Base-by-base conservation (phyloP, 2,888 invertebrate genomes). In the Cosmia pyralina region DNA sequence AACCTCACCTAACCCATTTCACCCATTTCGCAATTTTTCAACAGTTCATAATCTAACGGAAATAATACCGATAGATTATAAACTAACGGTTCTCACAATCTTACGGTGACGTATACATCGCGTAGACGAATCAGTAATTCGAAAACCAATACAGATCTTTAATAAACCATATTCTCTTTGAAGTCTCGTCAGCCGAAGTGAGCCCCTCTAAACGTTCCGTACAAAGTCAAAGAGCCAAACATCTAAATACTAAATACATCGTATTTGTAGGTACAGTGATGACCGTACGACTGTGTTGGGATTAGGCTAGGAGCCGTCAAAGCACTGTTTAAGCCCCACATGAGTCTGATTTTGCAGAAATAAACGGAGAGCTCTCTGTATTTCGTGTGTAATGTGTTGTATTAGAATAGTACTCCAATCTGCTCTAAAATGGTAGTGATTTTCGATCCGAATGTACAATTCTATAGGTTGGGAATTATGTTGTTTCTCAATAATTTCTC, bases 241-340 rank as follows among this genome's bases (percentile, higher is more conserved):
- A 55, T 82, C 77, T 79, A 66, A 79, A 81, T 67, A 75, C 66
- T 74, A 80, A 78, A 78, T 75, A 75, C 60, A 52, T 57, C 52
- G 81, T 62, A 65, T 81, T 78, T 62, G 59, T 28, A 28, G 28
- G 38, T 60, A 60, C 69, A 53, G 64, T 52, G 78, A 78, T 78
- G 78, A 69, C 81, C 81, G 52, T 75, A 57, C 65, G 38, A 79
- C 60, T 60, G 58, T 67, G 75, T 74, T 60, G 34, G 75, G 69
- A 75, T 79, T 81, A 79, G 52, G 22, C 62, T 3, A 41, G 55
- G 69, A 62, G 65, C 81, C 69, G 55, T 75, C 81, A 78, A 80
- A 78, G 81, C 81, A 69, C 41, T 60, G 22, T 60, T 68, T 78
- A 74, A 68, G 50, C 78, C n/a, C 19, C 46, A 41, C 67, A 53